These are phyloP conservation scores for Euclidia mi DNA, from an alignment of 2,888 invertebrate species.

Conservation along the genomic window DNA sequence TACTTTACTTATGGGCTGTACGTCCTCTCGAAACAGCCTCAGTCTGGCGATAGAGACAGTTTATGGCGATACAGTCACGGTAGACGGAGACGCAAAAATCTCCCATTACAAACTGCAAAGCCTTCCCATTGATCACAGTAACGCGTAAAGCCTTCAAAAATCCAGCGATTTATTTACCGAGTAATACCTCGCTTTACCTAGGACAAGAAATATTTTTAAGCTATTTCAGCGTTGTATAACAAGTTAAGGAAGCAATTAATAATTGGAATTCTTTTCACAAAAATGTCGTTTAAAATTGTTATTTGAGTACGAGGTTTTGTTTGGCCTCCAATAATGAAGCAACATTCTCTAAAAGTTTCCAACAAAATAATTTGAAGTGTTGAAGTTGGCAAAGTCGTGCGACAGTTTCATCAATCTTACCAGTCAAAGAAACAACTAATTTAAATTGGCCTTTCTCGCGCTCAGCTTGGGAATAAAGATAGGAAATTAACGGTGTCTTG, in stretches of 20 bases:
- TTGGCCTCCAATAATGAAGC: slow-evolving; percentile 38
- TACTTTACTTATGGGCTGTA: slow-evolving; percentile 64
- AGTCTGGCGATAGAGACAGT: slow-evolving; percentile 63
- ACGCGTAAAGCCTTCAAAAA: slow-evolving; percentile 86
- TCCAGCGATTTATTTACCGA: slow-evolving; percentile 86
- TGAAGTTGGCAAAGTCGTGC: slow-evolving; percentile 53
- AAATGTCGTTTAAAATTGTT: slow-evolving; percentile 23
- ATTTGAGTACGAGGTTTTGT: slow-evolving; percentile 28
- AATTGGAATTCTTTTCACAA: slow-evolving; percentile 11
- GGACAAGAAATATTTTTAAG: slow-evolving; percentile 27
- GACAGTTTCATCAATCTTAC: slow-evolving; percentile 69
- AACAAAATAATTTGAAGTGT: slow-evolving; percentile 48
- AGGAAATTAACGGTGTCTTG: slow-evolving; percentile 61
- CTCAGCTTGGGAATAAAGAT: slow-evolving; percentile 49
- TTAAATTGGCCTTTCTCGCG: slow-evolving; percentile 59
- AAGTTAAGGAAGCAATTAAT: slow-evolving; percentile 6
- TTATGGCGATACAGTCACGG: slow-evolving; percentile 43
- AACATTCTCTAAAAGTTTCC: slow-evolving; percentile 42
- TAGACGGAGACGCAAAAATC: slow-evolving; percentile 69
- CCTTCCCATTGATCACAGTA: slow-evolving; percentile 86
- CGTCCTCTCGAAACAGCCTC: slow-evolving; percentile 71
- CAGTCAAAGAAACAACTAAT: slow-evolving; percentile 65
- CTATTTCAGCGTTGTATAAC: slow-evolving; percentile 26
- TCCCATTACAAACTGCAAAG: slow-evolving; percentile 84
- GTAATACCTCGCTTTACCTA: slow-evolving; percentile 68